Base-by-base conservation (phyloP, 2,888 invertebrate genomes). In the Metopia argyrocephala region DNA sequence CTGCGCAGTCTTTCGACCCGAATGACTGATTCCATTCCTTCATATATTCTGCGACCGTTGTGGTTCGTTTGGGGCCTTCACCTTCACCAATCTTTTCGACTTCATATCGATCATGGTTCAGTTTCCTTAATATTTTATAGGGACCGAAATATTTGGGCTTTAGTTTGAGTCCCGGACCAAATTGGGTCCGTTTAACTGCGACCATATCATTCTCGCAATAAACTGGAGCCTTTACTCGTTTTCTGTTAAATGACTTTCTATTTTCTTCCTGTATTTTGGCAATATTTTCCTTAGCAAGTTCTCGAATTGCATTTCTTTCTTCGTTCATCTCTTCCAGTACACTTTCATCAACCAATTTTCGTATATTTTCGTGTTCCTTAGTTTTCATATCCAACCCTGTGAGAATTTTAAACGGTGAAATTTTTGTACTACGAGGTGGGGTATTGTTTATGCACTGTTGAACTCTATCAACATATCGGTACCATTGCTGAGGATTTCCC, bases 101-200 rank as follows among this genome's bases (percentile, higher is more conserved):
- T 12, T 64, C 48, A 12, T 48, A 59, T 2, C 48, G n/a, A n/a
- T 20, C 64, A 28, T 64, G 28, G 1, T 64, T 64, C 5, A 64
- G 15, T 9, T 7, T 7, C n/a, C 48, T 25, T 2, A 50, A 2
- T 12, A 69, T 52, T 23, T 61, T 50, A 15, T 61, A 70, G 5
- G 59, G 59, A 15, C 70, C 70, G 21, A 59, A 28, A 28, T 50
- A 70, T 21, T 70, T 70, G 1, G 59, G 50, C n/a, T 50, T 70
- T 20, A 59, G n/a, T 28, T 68, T 68, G 1, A 68, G 28, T 0
- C 68, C 68, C 15, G 46, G 12, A 3, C 68, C 68, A 9, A 25
- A 31, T n/a, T 50, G 59, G 2, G 70, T 59, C 5, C 59, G 45
- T 27, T 70, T 70, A 18, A 70, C 61, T 4, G 50, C 59, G n/a